Base-by-base conservation (phyloP, 1,140 invertebrate genomes). In the Leptinotarsa defecta region DNA sequence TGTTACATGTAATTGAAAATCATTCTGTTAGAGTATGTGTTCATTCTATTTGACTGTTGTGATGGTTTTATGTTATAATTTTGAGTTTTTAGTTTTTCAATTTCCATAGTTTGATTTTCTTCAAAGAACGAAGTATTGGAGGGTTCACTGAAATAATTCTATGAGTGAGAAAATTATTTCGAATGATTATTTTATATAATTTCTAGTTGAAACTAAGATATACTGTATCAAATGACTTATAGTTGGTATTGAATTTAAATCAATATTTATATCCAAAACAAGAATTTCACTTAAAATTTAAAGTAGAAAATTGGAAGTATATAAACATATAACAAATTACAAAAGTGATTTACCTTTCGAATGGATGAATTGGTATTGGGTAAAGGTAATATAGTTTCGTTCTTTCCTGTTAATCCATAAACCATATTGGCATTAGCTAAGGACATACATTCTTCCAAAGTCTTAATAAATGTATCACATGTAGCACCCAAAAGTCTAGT, bases 401-500 rank as follows among this genome's bases (percentile, higher is more conserved):
- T 86, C 74, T 79, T 83, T 73, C 82, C 82, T 69, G 85, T 79
- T 71, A 86, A 79, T 73, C 89, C 86, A 80, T 86, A 87, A 8
- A 84, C 83, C 68, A 88, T 81, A 74, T 84, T 87, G 34, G 87
- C 87, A 79, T 90, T 89, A 3, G 91, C 87, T 19, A 93, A 80
- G 83, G 90, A 89, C 90, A 94, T 93, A 81, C 93, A 94, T 75
- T 94, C 93, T 86, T 95, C 94, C 77, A 95, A 86, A 11, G 93
- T 94, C 79, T 91, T 89, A 76, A 94, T 94, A 84, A 95, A 94
- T 24, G 92, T 94, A 87, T 95, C 93, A 89, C 93, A 95, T 43
- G 93, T 95, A 34, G 91, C 92, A 75, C 89, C 90, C 61, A 95
- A 84, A 74, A 94, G 86, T 80, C 89, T 91, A 24, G 92, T 91